These are phyloP conservation scores for Sebastes trivittatus DNA, from an alignment of 2,797 vertebrate genomes.

Conservation along the genomic window DNA sequence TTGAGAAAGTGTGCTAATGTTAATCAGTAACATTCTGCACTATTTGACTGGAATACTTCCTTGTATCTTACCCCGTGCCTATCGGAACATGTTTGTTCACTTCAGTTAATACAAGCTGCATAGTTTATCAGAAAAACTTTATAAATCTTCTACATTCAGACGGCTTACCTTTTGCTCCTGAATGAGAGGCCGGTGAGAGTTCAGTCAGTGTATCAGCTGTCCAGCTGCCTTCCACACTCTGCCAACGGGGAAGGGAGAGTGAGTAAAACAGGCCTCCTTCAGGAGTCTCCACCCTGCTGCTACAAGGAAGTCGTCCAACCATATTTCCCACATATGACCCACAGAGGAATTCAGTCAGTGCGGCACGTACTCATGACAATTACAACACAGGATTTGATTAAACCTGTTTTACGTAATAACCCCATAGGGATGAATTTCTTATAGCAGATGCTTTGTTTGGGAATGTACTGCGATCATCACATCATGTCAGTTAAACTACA, in stretches of 20 bases:
- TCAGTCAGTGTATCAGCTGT: neutral
- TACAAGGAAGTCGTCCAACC: conserved; percentile 71
- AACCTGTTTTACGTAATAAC: neutral
- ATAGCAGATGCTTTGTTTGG: neutral
- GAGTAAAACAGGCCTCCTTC: conserved; percentile 11
- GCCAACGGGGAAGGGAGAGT: conserved; percentile 16
- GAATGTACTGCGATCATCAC: neutral
- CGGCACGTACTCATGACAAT: neutral
- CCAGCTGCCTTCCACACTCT: neutral
- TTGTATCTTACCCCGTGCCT: neutral
- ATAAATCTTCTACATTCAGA: neutral
- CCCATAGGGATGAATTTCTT: neutral
- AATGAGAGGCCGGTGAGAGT: neutral
- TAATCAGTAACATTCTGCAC: neutral
- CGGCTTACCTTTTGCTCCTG: conserved; percentile 36
- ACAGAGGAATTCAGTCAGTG: conserved; percentile 27
- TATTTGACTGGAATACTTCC: conserved; percentile 20
- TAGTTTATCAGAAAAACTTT: neutral
- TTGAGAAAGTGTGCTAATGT: neutral
- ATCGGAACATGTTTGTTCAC: neutral
- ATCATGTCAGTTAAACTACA: neutral
- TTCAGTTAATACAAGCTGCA: neutral
- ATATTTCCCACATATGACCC: conserved; percentile 53
- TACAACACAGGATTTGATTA: neutral
- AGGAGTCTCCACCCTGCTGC: conserved; percentile 58